Base-by-base conservation (phyloP, 2,113 vertebrate species). In the Bothrops jararaca region DNA sequence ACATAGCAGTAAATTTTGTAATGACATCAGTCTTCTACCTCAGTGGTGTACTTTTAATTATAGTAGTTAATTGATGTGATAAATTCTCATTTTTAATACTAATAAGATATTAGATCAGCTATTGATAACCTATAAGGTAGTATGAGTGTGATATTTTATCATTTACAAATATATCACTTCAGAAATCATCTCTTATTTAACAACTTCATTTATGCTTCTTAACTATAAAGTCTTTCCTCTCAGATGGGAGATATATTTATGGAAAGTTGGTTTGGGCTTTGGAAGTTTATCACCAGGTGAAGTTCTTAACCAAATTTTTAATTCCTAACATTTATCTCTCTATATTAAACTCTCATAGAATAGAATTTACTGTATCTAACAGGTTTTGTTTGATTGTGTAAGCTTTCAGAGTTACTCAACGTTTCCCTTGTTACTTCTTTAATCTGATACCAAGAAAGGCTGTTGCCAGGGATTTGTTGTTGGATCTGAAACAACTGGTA, bases 341-440 rank as follows among this genome's bases (percentile, higher is more conserved):
- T 0, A 0, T 69, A 64, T 93, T 52, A 64, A 90, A 26, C 39
- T 93, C 91, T 94, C 0, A 0, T 42, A 24, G 20, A 95, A 92
- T 93, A 93, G 94, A 96, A 74, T 94, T 93, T 95, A 94, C 92
- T 90, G 95, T 92, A 90, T 29, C 29, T 69, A 29, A 69, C n/a
- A 15, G 18, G 34, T 80, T 80, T 94, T 89, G 88, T 91, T 34
- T 95, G 91, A 92, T 29, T 90, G 96, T 96, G 92, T 97, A 97
- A 97, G 96, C 97, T 97, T 96, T 97, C 96, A 97, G 97, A 96
- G 96, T 98, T 97, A 97, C 95, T 97, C 95, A 95, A 96, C 96
- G 95, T 97, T 97, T 97, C 96, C 96, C 97, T 97, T 96, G 96
- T 95, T 96, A 97, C 96, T 96, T 96, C 96, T 97, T 98, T 98